A percentile compares a stretch with the other conserved stretches of the same genome.
These are phyloP conservation scores for Merops nubicus DNA, from an alignment of 2,113 vertebrate species.

Conservation along the genomic window DNA sequence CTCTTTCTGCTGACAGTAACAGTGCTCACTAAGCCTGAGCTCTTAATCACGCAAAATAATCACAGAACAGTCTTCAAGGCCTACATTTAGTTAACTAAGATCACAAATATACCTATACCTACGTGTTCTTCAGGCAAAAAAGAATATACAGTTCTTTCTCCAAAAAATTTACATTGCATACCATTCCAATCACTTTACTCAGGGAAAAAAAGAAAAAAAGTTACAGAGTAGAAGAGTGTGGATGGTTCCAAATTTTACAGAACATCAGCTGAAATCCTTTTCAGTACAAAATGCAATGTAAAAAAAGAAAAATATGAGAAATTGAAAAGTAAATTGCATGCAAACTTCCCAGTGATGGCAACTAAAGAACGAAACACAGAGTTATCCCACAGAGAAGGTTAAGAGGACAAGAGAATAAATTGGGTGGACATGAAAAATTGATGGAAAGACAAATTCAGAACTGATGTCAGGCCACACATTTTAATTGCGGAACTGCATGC, in stretches of 20 bases:
- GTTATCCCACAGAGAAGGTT: background rate
- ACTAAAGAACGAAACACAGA: background rate
- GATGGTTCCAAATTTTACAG: background rate
- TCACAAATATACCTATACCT: background rate
- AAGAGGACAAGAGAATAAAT: slow-evolving; percentile 54
- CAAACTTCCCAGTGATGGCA: background rate
- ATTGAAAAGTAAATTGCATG: background rate
- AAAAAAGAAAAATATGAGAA: background rate
- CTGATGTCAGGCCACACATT: slow-evolving; percentile 62
- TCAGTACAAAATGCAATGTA: background rate
- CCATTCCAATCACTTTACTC: background rate
- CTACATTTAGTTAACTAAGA: background rate
- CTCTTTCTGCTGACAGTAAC: background rate
- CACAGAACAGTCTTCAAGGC: background rate
- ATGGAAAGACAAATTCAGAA: slow-evolving; percentile 56
- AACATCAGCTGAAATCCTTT: background rate
- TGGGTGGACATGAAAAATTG: slow-evolving; percentile 62
- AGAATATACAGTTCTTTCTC: background rate
- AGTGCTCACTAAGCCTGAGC: background rate
- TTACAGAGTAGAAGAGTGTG: background rate
- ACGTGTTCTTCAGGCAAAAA: background rate
- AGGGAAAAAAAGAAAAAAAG: fast-evolving
- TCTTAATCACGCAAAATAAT: background rate
- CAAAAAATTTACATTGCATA: background rate
- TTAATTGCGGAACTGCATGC: slow-evolving; percentile 66